phyloP scores from a whole-genome alignment of 2,113 vertebrate species.

The Ciconia stormi region DNA sequence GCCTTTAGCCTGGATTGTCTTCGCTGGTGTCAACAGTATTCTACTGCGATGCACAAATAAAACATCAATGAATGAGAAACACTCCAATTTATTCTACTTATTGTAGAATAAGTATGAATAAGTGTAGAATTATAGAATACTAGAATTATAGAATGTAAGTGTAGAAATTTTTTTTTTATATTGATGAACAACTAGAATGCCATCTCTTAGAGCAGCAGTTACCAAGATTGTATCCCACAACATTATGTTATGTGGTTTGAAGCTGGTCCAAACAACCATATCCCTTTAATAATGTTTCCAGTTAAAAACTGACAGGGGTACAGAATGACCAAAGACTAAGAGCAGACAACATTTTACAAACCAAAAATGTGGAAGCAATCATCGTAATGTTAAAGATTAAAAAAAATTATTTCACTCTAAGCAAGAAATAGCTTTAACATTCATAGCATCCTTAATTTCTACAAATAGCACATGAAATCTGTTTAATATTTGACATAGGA shows the following conservation, averaged over 20 bases:
- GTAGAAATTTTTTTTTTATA: neutral
- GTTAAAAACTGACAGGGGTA: neutral
- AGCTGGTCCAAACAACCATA: neutral
- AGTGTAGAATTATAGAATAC: no score
- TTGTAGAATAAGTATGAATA: no score
- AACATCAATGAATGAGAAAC: neutral
- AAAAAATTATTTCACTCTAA: neutral
- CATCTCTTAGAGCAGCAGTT: neutral
- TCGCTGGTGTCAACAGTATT: neutral
- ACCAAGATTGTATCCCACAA: neutral
- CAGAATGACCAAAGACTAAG: neutral
- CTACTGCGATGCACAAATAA: neutral
- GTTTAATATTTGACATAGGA: neutral
- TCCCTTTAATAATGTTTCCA: neutral
- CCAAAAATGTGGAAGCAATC: neutral
- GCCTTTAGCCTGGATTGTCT: neutral
- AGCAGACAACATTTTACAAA: neutral
- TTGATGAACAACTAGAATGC: neutral
- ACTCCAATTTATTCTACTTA: neutral
- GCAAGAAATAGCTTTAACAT: neutral
- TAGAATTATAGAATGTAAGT: no score
- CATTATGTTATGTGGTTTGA: neutral
- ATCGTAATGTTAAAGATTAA: neutral
- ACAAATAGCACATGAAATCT: neutral
- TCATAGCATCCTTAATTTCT: neutral